Base-by-base conservation (phyloP, 2,888 invertebrate species). In the Lasioglossum lativentre region DNA sequence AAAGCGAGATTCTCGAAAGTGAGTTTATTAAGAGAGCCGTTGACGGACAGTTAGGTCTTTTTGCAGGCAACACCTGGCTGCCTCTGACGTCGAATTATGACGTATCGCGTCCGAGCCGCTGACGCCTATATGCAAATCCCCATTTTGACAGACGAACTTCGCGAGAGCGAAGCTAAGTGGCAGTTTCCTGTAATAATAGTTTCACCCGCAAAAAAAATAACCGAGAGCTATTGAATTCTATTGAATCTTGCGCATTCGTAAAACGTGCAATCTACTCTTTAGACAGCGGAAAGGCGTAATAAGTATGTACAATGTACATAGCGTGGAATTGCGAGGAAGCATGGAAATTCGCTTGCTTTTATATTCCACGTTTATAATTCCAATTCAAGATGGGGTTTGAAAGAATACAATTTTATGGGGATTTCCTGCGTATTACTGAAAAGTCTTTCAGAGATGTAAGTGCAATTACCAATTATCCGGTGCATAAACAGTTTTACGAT, bases 161-260 rank as follows among this genome's bases (percentile, higher is more conserved):
- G 4, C 12, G n/a, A 56, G 56, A 56, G 56, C n/a, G 56, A 56
- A 56, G n/a, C n/a, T 12, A 56, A 56, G 4, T n/a, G 56, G 4
- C 56, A n/a, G 56, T 56, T 56, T 56, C 56, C 56, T 56, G n/a
- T 56, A 56, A 56, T 56, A 56, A n/a, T 56, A 56, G n/a, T 56
- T 56, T 56, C n/a, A 56, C 4, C 2, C 1, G n/a, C 10, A 56
- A 42, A 56, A 56, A 56, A 56, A 56, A 4, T n/a, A n/a, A n/a
- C n/a, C 56, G 12, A n/a, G n/a, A 12, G 56, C 56, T 56, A 56
- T 56, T 56, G 56, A 56, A 56, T n/a, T n/a, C 56, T n/a, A 56
- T 56, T n/a, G 56, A 56, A 56, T 56, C n/a, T 56, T n/a, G n/a
- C 12, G 10, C 23, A 52, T 52, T n/a, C 52, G 10, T 52, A n/a